These are phyloP conservation scores for Calonectris borealis DNA, from an alignment of 2,113 vertebrate genomes.

Conservation along the genomic window DNA sequence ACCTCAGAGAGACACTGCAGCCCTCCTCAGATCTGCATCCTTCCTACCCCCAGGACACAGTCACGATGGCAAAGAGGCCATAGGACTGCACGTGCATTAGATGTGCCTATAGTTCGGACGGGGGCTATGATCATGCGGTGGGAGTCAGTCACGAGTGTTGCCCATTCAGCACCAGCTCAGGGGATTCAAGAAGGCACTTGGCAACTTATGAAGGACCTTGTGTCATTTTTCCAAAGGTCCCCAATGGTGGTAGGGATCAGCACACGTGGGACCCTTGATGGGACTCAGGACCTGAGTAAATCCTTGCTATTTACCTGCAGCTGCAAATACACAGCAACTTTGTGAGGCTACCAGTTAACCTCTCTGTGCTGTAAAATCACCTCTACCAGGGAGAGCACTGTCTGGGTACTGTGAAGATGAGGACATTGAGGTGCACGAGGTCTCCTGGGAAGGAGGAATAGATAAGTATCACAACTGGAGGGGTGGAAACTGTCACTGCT, in stretches of 20 bases:
- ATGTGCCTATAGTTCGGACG: neutral
- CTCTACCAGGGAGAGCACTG: neutral
- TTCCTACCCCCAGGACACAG: neutral
- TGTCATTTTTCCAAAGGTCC: neutral
- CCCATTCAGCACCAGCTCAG: neutral
- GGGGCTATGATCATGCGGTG: accelerated
- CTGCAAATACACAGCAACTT: neutral
- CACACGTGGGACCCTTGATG: neutral
- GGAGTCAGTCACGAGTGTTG: neutral
- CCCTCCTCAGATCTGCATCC: neutral
- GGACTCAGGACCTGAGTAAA: neutral
- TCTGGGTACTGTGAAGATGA: neutral
- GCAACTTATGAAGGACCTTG: neutral
- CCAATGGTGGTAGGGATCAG: neutral
- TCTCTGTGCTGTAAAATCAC: neutral
- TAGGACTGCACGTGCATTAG: accelerated
- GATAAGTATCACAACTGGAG: neutral
- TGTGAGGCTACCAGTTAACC: neutral
- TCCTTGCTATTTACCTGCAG: neutral
- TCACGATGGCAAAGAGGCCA: neutral
- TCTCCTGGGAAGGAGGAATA: neutral
- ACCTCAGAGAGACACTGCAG: neutral
- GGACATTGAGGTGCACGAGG: neutral
- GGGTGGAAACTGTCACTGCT: neutral
- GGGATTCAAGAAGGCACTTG: neutral